phyloP scores from a whole-genome alignment of 2,113 vertebrate species.

The Piprites chloris region DNA sequence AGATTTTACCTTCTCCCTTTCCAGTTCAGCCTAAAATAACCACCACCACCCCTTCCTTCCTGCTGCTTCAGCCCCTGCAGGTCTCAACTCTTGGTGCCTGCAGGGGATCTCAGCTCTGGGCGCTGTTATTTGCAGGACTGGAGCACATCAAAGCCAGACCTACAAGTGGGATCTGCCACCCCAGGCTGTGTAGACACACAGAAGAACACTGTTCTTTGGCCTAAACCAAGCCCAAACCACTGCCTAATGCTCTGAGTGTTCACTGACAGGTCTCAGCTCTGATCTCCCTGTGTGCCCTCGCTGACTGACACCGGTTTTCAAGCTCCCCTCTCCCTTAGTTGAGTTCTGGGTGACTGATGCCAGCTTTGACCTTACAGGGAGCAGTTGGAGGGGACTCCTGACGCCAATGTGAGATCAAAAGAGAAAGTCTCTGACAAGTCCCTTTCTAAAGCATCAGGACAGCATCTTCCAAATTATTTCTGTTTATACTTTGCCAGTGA shows the following conservation, averaged over 20 bases:
- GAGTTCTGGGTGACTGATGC: not conserved
- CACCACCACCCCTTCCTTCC: not conserved
- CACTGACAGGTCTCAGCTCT: not conserved
- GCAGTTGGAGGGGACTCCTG: not conserved
- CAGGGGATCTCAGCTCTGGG: not conserved
- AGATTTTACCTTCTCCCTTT: not conserved
- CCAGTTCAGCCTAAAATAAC: not conserved
- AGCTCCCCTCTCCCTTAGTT: not conserved
- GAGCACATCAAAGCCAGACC: not conserved
- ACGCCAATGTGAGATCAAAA: not conserved
- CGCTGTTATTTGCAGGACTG: not conserved
- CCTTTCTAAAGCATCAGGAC: not conserved
- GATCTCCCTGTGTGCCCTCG: fast-evolving
- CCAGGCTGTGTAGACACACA: fast-evolving
- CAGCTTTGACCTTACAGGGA: not conserved
- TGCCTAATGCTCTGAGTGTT: not conserved
- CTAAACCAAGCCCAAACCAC: not conserved
- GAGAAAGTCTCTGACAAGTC: slow-evolving; percentile 11
- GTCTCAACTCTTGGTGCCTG: fast-evolving
- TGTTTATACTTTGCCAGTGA: slow-evolving; percentile 55
- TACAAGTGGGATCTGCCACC: not conserved
- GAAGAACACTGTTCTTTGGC: no score
- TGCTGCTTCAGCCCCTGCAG: not conserved
- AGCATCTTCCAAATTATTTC: slow-evolving; percentile 40
- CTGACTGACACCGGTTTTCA: not conserved